Conservation (phyloP, 2,113 vertebrate genomes). For the Phocoena phocoena region DNA sequence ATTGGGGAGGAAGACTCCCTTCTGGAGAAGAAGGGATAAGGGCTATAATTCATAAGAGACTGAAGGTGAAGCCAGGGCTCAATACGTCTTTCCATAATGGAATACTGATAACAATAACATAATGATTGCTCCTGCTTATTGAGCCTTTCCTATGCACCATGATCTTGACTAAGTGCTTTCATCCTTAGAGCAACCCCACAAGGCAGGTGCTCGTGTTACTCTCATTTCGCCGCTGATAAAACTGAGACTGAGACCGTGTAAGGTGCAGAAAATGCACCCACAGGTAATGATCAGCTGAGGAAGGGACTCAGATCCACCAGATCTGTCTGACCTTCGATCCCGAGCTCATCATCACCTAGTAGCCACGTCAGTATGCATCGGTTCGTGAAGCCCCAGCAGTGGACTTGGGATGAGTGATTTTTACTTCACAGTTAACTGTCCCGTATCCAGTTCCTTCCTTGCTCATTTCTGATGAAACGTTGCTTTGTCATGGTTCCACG, state of each 20-base stretch:
- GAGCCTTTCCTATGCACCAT: no score
- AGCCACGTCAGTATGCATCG: fast-evolving
- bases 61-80: neutral
- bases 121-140: neutral
- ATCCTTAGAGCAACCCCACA: neutral
- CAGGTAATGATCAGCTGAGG: neutral
- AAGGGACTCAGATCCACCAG: neutral
- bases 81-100: neutral
- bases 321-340: neutral
- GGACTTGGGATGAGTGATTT: neutral
- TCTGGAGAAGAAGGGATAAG: neutral
- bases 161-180: neutral
- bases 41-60: neutral
- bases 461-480: conserved; percentile 26
- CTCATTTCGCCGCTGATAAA: neutral
- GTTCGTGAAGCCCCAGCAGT: neutral
- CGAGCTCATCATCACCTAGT: neutral
- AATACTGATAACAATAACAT: neutral
- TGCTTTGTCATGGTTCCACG: neutral
- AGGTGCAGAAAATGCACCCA: neutral
- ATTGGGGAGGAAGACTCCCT: neutral
- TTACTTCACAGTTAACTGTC: neutral
- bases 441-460: neutral
- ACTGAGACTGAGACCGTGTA: neutral
- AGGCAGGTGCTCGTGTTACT: neutral